phyloP scores from a whole-genome alignment of 2,797 vertebrate genomes.

The Platalea minor region DNA sequence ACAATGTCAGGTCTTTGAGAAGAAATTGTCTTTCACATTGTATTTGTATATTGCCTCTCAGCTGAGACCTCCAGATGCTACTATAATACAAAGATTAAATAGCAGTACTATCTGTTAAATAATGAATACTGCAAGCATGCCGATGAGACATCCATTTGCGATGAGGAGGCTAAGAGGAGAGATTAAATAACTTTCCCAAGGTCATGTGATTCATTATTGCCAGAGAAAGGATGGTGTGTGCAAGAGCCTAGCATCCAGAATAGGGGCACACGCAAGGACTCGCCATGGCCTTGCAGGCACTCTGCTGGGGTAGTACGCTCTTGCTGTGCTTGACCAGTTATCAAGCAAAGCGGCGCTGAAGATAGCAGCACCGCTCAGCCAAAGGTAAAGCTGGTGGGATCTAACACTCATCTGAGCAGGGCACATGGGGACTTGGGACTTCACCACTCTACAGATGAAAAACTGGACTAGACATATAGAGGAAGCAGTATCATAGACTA shows the following conservation, averaged over 20 bases:
- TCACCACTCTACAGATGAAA: background rate
- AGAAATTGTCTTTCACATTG: background rate
- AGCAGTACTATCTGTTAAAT: background rate
- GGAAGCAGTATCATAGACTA: background rate
- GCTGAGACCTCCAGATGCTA: constrained; percentile 18
- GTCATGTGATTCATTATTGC: background rate
- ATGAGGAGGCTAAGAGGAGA: background rate
- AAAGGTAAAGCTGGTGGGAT: background rate
- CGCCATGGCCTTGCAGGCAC: background rate
- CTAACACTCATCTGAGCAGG: background rate
- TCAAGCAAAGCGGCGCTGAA: accelerated
- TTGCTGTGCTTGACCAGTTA: background rate
- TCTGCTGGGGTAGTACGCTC: background rate
- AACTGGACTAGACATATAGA: background rate
- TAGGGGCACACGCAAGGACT: accelerated
- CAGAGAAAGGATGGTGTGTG: background rate
- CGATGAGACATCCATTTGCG: background rate
- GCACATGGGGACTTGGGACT: background rate
- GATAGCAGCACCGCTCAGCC: background rate
- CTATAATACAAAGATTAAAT: constrained; percentile 19
- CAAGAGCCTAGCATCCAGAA: background rate
- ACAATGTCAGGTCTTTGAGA: background rate
- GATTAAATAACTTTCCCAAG: background rate
- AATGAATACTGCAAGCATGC: background rate
- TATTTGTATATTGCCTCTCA: constrained; percentile 22